These are phyloP conservation scores for Drosophila nr. perissopoda DNA, from an alignment of 2,888 invertebrate species.

Conservation along the genomic window DNA sequence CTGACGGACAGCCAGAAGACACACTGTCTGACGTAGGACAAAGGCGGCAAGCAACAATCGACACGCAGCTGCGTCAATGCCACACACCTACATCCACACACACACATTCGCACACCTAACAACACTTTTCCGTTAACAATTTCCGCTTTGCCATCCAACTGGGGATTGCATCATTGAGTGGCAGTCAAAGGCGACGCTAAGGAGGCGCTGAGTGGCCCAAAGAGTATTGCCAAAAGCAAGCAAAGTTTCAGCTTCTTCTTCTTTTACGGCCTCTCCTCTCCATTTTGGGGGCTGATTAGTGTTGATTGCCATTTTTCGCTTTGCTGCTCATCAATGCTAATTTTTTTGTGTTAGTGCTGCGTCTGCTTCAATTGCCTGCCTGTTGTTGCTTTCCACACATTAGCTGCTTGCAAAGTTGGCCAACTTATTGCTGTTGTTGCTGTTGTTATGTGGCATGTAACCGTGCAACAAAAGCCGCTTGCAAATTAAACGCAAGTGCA, in stretches of 20 bases:
- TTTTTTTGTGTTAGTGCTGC: constrained; percentile 45
- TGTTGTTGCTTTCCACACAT: not conserved
- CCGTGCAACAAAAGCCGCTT: constrained; percentile 42
- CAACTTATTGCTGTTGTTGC: constrained; percentile 28
- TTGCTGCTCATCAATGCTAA: constrained; percentile 81
- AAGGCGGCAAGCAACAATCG: constrained; percentile 31
- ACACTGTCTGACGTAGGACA: constrained; percentile 9
- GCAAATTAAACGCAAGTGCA: constrained; percentile 64
- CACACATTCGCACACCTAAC: constrained; percentile 54
- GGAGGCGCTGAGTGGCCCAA: not conserved
- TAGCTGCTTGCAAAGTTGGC: constrained; percentile 31
- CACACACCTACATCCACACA: constrained; percentile 31
- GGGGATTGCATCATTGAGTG: constrained; percentile 65
- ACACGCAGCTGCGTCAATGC: constrained; percentile 53
- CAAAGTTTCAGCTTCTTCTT: constrained; percentile 36
- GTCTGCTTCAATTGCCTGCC: constrained; percentile 13
- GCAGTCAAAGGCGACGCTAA: constrained; percentile 29
- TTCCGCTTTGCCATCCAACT: constrained; percentile 62
- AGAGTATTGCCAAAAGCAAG: constrained; percentile 36
- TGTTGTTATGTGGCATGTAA: not conserved
- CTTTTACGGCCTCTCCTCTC: not conserved
- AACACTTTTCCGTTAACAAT: constrained; percentile 77
- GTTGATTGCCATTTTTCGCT: constrained; percentile 82
- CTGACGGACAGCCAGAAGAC: constrained; percentile 14
- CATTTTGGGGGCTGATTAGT: constrained; percentile 71